A percentile compares a stretch with the other conserved stretches of the same genome.
These are phyloP conservation scores for Iguana delicatissima DNA, from an alignment of 2,797 vertebrate genomes.

Conservation along the genomic window DNA sequence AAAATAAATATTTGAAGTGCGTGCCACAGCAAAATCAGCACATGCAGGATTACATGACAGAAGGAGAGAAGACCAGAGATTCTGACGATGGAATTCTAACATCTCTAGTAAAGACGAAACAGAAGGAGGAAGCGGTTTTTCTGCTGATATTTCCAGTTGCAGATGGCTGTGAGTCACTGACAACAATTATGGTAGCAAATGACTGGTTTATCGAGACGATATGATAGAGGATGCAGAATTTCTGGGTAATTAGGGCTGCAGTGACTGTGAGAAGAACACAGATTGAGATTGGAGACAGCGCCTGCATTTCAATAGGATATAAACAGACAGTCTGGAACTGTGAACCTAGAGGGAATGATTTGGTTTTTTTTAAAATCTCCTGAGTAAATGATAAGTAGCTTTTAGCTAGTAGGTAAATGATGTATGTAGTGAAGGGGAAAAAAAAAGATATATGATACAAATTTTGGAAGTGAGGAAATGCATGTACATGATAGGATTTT, in stretches of 20 bases:
- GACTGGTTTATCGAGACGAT: not conserved
- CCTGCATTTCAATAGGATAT: not conserved
- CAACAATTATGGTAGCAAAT: not conserved
- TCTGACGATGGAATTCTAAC: not conserved
- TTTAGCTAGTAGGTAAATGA: not conserved
- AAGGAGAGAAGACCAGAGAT: slow-evolving; percentile 6
- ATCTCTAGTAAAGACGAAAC: not conserved
- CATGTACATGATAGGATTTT: not conserved
- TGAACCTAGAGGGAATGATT: not conserved
- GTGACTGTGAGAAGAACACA: slow-evolving; percentile 28
- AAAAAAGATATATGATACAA: slow-evolving; percentile 9
- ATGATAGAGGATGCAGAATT: not conserved
- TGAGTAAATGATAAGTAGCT: not conserved
- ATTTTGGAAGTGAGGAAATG: not conserved
- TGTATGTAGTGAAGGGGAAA: not conserved
- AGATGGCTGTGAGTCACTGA: fast-evolving
- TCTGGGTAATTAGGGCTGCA: slow-evolving; percentile 20
- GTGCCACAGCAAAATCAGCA: not conserved
- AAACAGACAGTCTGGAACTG: slow-evolving; percentile 5
- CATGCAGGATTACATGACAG: not conserved
- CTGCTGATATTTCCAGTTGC: not conserved
- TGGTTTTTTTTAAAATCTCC: not conserved
- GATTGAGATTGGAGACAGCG: not conserved
- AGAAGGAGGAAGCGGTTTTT: not conserved
- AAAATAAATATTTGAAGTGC: not conserved